Evolutionary conservation across 2,888 invertebrate genomes (phyloP).

Genomic region (Andrena camellia): DNA sequence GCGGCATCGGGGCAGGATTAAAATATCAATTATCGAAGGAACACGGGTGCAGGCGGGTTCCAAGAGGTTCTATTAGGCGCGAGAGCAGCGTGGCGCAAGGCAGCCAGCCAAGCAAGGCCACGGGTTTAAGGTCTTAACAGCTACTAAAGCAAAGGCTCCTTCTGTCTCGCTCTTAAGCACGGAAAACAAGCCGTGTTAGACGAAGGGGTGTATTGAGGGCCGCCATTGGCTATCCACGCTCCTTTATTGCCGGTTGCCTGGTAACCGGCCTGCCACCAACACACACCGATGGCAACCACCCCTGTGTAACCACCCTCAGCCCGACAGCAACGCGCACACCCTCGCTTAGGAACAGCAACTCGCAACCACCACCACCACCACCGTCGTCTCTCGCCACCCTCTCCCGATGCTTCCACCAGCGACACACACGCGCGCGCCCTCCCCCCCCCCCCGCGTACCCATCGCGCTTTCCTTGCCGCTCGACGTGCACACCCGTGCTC

Average conservation of each 20-base stretch:
- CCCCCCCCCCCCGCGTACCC: background rate
- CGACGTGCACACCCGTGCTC: background rate
- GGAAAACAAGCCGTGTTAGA: constrained; percentile 84
- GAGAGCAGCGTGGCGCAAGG: constrained; percentile 44
- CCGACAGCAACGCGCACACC: constrained; percentile 67
- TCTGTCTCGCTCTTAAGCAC: constrained; percentile 82
- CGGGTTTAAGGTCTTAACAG: constrained; percentile 83
- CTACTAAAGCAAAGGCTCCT: constrained; percentile 84
- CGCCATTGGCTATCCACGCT: constrained; percentile 84
- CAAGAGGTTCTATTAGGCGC: constrained; percentile 55
- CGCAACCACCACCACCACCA: constrained; percentile 59
- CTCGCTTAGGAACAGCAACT: constrained; percentile 61
- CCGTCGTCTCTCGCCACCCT: constrained; percentile 49
- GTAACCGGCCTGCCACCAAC: constrained; percentile 81
- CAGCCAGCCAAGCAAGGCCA: constrained; percentile 59
- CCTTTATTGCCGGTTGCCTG: constrained; percentile 84
- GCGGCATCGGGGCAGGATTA: constrained; percentile 64
- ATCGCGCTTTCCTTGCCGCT: background rate
- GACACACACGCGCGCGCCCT: background rate
- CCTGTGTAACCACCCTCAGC: constrained; percentile 59
- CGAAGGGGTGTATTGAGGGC: constrained; percentile 83
- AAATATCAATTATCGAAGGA: constrained; percentile 79
- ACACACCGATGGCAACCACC: constrained; percentile 72
- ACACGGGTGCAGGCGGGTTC: constrained; percentile 34
- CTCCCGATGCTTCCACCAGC: constrained; percentile 40